Conservation (phyloP, 2,797 vertebrate species). For the Nannoperca australis region DNA sequence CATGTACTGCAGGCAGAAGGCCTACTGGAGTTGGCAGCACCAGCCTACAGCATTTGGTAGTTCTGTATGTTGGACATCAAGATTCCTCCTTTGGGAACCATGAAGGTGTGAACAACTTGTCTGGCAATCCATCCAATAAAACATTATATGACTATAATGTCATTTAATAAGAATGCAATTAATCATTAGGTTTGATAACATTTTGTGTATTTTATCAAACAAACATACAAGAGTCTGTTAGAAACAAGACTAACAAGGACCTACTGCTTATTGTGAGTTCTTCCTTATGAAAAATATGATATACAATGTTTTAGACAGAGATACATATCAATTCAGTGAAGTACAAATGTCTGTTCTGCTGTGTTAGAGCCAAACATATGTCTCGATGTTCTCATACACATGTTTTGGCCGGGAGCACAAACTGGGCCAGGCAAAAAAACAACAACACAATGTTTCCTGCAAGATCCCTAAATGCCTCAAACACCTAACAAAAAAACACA, state of each 20-base stretch:
- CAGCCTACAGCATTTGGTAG: not conserved
- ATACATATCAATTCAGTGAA: constrained; percentile 6
- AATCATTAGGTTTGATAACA: not conserved
- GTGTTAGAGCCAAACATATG: constrained; percentile 52
- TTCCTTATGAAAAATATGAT: not conserved
- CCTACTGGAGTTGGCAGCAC: not conserved
- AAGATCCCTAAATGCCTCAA: constrained; percentile 44
- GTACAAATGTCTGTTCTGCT: constrained; percentile 17
- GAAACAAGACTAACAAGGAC: not conserved
- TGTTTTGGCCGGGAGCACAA: constrained; percentile 51
- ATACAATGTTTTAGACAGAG: not conserved
- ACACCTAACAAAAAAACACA: constrained; percentile 25
- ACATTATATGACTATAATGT: too few species aligned
- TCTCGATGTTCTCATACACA: constrained; percentile 50
- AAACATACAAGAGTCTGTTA: not conserved
- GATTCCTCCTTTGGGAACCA: not conserved
- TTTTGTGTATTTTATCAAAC: not conserved
- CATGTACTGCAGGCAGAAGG: not conserved
- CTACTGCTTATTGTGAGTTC: not conserved
- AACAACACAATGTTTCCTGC: constrained; percentile 20
- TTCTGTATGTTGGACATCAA: not conserved
- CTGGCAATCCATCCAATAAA: not conserved
- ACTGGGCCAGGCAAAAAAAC: not conserved
- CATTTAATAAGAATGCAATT: not conserved
- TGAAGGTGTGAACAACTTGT: not conserved